Conservation (phyloP, 1,140 invertebrate genomes). For the Brachionus plicatilis region DNA sequence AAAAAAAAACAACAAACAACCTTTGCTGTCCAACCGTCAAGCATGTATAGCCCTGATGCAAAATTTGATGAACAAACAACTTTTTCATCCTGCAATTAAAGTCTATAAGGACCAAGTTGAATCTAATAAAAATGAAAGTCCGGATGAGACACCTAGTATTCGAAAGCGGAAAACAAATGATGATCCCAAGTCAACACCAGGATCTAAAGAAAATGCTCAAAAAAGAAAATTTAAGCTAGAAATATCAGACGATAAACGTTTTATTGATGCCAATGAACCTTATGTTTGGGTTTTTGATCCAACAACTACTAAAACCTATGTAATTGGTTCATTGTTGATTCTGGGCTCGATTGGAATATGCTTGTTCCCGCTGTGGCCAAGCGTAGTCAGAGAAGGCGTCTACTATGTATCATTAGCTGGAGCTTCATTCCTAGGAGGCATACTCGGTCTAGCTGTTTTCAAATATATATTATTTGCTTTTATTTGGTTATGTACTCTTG, state of each 20-base stretch:
- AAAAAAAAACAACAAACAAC: conserved; percentile 57
- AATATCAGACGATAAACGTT: conserved; percentile 90
- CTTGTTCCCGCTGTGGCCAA: conserved; percentile 94
- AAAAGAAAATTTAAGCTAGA: conserved; percentile 73
- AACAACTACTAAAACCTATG: conserved; percentile 89
- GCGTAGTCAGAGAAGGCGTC: conserved; percentile 82
- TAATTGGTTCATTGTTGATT: conserved; percentile 77
- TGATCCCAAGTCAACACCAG: not conserved
- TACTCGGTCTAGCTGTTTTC: conserved; percentile 74
- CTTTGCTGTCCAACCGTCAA: not conserved
- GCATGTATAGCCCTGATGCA: conserved; percentile 46
- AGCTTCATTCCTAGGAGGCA: conserved; percentile 85
- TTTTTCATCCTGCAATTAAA: conserved; percentile 80
- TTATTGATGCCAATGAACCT: conserved; percentile 75
- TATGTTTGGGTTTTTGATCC: conserved; percentile 99
- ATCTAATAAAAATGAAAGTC: conserved; percentile 43
- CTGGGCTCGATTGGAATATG: conserved; percentile 88
- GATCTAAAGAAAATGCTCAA: conserved; percentile 45
- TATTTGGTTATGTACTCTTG: conserved; percentile 80
- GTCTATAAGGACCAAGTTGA: conserved; percentile 48
- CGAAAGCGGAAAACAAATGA: not conserved
- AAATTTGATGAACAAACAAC: conserved; percentile 77
- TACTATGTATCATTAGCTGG: conserved; percentile 92
- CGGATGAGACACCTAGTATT: not conserved
- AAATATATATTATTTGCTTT: conserved; percentile 81